Conservation (phyloP, 2,888 invertebrate species). For the Xanthia icteritia region DNA sequence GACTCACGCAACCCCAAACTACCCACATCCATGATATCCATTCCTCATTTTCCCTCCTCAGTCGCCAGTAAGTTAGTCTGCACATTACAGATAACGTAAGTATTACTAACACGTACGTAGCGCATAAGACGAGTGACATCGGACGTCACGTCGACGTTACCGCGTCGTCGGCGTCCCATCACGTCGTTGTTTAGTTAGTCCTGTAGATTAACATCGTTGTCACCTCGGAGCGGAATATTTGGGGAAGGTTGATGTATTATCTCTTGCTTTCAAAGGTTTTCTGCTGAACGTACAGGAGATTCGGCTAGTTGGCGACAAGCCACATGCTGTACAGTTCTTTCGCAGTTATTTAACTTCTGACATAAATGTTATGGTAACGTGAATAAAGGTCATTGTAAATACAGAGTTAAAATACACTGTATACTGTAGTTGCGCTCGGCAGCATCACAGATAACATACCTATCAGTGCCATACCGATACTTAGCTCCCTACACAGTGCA, state of each 20-base stretch:
- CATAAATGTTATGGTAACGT: neutral
- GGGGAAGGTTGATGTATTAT: slow-evolving; percentile 15
- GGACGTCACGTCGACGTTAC: neutral
- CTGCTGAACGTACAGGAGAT: slow-evolving; percentile 2
- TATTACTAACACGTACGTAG: slow-evolving; percentile 39
- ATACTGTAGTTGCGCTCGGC: neutral
- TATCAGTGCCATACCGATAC: neutral
- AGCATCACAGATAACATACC: neutral
- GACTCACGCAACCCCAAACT: slow-evolving; percentile 11
- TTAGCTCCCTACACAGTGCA: neutral
- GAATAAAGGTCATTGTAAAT: neutral
- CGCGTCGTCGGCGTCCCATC: neutral
- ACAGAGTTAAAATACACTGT: neutral
- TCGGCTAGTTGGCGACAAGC: neutral
- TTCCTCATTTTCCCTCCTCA: slow-evolving; percentile 10
- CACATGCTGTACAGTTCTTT: slow-evolving; percentile 2
- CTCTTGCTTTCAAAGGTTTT: slow-evolving; percentile 27
- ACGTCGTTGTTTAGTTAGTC: slow-evolving; percentile 28
- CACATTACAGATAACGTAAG: slow-evolving; percentile 20
- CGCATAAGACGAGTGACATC: neutral
- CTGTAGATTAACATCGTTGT: slow-evolving; percentile 38
- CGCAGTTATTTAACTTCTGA: slow-evolving; percentile 5
- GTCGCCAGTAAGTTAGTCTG: slow-evolving; percentile 15
- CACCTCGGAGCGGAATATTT: slow-evolving; percentile 13
- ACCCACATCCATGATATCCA: neutral